These are phyloP conservation scores for Heliornis fulica DNA, from an alignment of 2,113 vertebrate species.

Conservation along the genomic window DNA sequence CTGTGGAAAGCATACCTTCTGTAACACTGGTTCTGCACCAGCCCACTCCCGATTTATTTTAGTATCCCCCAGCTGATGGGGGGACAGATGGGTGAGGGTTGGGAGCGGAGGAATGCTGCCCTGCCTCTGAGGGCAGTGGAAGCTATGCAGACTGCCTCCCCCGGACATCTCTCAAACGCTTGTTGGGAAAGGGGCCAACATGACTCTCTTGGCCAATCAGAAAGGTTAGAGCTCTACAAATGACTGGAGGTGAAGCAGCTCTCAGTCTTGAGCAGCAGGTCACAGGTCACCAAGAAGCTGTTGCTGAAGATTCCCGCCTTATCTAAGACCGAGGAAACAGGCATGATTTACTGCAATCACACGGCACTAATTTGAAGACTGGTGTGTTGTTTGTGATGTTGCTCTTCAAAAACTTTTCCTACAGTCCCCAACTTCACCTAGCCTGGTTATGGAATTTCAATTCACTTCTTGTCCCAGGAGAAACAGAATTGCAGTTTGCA, in stretches of 20 bases:
- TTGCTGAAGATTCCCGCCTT: not conserved
- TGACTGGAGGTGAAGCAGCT: not conserved
- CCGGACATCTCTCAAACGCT: not conserved
- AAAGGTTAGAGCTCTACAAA: not conserved
- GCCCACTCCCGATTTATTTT: constrained; percentile 54
- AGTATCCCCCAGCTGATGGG: constrained; percentile 46
- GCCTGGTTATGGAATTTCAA: not conserved
- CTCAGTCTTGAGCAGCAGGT: not conserved
- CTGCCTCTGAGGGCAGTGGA: constrained; percentile 16
- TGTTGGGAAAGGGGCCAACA: not conserved
- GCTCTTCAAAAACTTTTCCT: not conserved
- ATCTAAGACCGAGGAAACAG: not conserved
- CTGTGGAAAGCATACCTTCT: constrained; percentile 15
- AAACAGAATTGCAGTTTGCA: not conserved
- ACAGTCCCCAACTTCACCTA: not conserved
- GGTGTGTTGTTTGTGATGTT: not conserved
- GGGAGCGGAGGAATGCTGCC: constrained; percentile 53
- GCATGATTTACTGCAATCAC: not conserved
- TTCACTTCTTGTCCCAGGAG: not conserved
- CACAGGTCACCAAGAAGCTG: not conserved
- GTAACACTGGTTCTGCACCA: not conserved
- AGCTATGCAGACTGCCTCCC: not conserved
- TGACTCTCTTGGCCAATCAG: not conserved
- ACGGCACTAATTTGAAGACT: not conserved
- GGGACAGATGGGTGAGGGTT: constrained; percentile 50